Evolutionary conservation across 2,113 vertebrate species (phyloP).

Genomic region (Hippolais icterina): DNA sequence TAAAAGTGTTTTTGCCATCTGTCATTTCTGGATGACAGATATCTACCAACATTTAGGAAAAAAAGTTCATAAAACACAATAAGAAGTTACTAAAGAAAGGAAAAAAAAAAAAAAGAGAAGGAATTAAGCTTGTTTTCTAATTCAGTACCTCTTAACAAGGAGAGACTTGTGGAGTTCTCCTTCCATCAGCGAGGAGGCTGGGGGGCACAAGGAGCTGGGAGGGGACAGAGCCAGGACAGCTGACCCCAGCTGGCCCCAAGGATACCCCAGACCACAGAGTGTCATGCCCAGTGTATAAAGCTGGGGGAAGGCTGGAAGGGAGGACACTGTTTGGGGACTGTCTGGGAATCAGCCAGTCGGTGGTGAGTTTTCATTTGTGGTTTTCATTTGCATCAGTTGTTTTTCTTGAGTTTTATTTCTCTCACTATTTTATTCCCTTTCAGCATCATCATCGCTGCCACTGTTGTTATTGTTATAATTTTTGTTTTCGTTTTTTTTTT

Average conservation of each 20-base stretch:
- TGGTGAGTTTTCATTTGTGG: neutral
- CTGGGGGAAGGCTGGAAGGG: too few relatives aligned
- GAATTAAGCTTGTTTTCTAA: neutral
- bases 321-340: accelerated
- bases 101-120: neutral
- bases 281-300: neutral
- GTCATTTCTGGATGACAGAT: neutral
- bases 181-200: neutral
- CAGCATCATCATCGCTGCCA: accelerated
- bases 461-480: accelerated
- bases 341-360: too few relatives aligned
- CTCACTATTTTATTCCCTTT: neutral
- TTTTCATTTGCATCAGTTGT: neutral
- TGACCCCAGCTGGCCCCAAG: neutral
- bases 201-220: neutral
- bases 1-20: neutral
- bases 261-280: accelerated
- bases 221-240: neutral
- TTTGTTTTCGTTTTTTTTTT: too few relatives aligned
- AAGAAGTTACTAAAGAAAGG: neutral
- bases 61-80: neutral
- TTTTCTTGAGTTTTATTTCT: neutral
- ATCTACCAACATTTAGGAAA: too few relatives aligned
- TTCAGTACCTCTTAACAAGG: neutral
- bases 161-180: accelerated